A percentile compares a stretch with the other conserved stretches of the same genome.
phyloP scores from a whole-genome alignment of 2,888 invertebrate genomes.

The Smittia aterrima region DNA sequence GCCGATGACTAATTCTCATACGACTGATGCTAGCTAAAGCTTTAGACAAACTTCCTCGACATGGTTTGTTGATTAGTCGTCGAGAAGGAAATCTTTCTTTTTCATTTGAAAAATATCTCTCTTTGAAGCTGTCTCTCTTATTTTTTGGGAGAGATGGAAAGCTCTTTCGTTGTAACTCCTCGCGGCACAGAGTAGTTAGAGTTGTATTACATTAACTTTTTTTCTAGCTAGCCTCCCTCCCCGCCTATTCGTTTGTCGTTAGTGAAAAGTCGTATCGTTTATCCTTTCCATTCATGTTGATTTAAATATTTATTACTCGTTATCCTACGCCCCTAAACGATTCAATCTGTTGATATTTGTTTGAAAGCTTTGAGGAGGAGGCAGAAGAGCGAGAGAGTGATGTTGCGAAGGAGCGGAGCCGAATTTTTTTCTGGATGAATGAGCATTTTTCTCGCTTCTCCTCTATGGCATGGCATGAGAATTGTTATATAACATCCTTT shows the following conservation, averaged over 20 bases:
- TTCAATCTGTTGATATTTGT: conserved; percentile 22
- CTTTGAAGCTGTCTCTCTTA: too few species aligned
- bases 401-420: conserved; percentile 5
- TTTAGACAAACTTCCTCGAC: not conserved
- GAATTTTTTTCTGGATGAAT: conserved; percentile 38
- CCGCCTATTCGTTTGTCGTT: too few species aligned
- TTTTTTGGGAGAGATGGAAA: too few species aligned
- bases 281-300: not conserved
- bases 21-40: not conserved
- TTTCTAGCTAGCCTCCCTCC: too few species aligned
- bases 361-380: not conserved
- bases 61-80: too few species aligned
- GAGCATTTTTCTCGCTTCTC: conserved; percentile 29
- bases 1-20: not conserved
- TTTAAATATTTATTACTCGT: not conserved
- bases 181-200: too few species aligned
- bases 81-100: too few species aligned
- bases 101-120: too few species aligned
- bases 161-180: too few species aligned
- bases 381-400: not conserved
- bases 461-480: conserved; percentile 21
- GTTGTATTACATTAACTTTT: too few species aligned
- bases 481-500: conserved; percentile 35
- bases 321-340: not conserved
- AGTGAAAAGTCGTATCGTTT: not conserved